Base-by-base conservation (phyloP, 2,797 vertebrate species). In the Acrocephalus scirpaceus region DNA sequence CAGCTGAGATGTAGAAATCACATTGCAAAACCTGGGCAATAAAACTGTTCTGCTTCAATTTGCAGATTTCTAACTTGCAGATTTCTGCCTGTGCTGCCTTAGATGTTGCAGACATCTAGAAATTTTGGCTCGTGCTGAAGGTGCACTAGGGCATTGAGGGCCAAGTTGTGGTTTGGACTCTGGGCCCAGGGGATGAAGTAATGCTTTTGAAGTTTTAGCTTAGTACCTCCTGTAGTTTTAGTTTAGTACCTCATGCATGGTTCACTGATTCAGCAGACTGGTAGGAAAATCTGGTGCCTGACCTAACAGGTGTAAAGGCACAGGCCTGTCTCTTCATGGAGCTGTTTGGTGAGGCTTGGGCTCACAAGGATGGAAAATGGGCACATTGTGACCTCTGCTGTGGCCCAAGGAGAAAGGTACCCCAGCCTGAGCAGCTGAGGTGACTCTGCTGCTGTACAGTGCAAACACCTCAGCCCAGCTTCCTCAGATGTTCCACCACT, bases 331-430 rank as follows among this genome's bases (percentile, higher is more conserved):
- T 65, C 27, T 29, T 60, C 9, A 1, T 29, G 80, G 66, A 17
- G 34, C 14, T 58, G 1, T 48, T 60, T 36, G 66, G 21, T 25
- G 53, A 15, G 58, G 40, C 20, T 2, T 72, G 30, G 40, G 47
- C 36, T 72, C 60, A 5, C 2, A 13, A 4, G 0, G 1, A 32
- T n/a, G 40, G 53, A 25, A 78, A 36, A 42, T 1, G 15, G 22
- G 34, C 26, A 54, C 16, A 21, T 6, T 27, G 23, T 14, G 60
- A 22, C 13, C 66, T 84, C 47, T 66, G 5, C 30, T 60, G 21
- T 6, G 29, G 7, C 25, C 58, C 40, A 20, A 40, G 22, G 29
- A 12, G 6, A 48, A 56, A 36, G 50, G 42, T 8, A 11, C 48
- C 32, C 11, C 21, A 62, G 42, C 42, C 56, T 69, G 27, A 38